Evolutionary conservation across 1,140 invertebrate genomes (phyloP).

Genomic region (Pseudobourletiella spinata): DNA sequence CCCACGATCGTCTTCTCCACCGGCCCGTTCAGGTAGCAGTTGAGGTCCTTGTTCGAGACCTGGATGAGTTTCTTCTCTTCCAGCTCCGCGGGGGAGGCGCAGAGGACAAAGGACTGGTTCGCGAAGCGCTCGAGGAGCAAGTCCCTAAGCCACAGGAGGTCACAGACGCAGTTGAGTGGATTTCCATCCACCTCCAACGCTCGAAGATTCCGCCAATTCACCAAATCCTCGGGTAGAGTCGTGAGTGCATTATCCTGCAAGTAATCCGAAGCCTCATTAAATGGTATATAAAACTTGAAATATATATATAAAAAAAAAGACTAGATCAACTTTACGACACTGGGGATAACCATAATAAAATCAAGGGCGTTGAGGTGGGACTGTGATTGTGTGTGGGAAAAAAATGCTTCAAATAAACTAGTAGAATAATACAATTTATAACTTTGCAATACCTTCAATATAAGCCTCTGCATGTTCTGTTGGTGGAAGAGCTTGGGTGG

Average conservation of each 20-base stretch:
- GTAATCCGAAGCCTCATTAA: too few species aligned
- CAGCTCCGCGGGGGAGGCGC: slow-evolving; percentile 58
- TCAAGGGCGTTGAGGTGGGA: too few species aligned
- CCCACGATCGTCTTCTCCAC: slow-evolving; percentile 67
- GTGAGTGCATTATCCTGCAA: slow-evolving; percentile 62
- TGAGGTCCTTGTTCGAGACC: slow-evolving; percentile 62
- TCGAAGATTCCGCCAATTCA: slow-evolving; percentile 66
- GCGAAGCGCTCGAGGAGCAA: slow-evolving; percentile 46
- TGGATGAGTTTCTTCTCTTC: slow-evolving; percentile 58
- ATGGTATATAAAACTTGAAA: too few species aligned
- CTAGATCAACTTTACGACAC: too few species aligned
- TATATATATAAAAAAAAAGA: too few species aligned
- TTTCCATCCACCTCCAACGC: slow-evolving; percentile 70
- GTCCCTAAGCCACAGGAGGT: slow-evolving; percentile 66
- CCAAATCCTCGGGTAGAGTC: slow-evolving; percentile 60
- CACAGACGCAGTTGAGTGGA: slow-evolving; percentile 70
- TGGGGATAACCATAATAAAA: too few species aligned
- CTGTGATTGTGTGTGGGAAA: too few species aligned
- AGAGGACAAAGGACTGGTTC: slow-evolving; percentile 49
- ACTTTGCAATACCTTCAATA: slow-evolving; percentile 51
- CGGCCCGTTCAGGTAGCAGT: slow-evolving; percentile 64
- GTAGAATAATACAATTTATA: too few species aligned
- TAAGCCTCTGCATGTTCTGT: slow-evolving; percentile 60
- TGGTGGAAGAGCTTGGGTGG: slow-evolving; percentile 63
- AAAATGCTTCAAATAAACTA: too few species aligned